Base-by-base conservation (phyloP, 2,113 vertebrate species). In the Etheostoma spectabile region DNA sequence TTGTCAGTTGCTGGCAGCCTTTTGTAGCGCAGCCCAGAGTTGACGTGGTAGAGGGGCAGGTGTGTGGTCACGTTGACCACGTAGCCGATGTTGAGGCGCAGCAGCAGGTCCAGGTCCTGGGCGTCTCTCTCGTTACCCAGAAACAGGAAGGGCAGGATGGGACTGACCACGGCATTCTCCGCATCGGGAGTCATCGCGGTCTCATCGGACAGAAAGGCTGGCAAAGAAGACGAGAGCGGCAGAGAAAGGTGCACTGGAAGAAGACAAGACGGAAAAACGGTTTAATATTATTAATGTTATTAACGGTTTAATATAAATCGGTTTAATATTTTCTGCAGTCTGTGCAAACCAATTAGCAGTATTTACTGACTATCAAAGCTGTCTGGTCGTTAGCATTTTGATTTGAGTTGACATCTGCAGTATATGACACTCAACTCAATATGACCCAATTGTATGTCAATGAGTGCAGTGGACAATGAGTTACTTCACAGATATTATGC, bases 61-160 rank as follows among this genome's bases (percentile, higher is more conserved):
- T 97, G 96, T 5, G 96, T 96, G 62, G 96, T 97, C 86, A 97
- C 95, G 10, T 97, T 97, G 45, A 97, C 94, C 82, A 97, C 95
- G 12, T 93, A 96, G 69, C 95, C 94, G 5, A 97, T 94, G 81
- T 96, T 95, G 75, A 97, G 94, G 46, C 85, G 94, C 56, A 95
- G 90, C 86, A 97, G 93, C 68, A 93, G 90, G 46, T 95, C 95
- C 75, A 96, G 80, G 89, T 97, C 96, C 85, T 96, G 95, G 53
- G 96, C 96, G 5, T 97, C 96, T 51, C 93, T 88, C 87, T 97
- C 96, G 1, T 96, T 97, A 7, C 96, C 96, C 85, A 97, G 89
- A 77, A 91, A 97, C 55, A 97, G 93, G 91, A 97, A 97, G 45
- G 96, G 96, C 68, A 97, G 94, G 83, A 97, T 96, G 49, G 95